A percentile compares a stretch with the other conserved stretches of the same genome.
Evolutionary conservation across 2,888 invertebrate genomes (phyloP).

Genomic region (Opisthograptis luteolata): DNA sequence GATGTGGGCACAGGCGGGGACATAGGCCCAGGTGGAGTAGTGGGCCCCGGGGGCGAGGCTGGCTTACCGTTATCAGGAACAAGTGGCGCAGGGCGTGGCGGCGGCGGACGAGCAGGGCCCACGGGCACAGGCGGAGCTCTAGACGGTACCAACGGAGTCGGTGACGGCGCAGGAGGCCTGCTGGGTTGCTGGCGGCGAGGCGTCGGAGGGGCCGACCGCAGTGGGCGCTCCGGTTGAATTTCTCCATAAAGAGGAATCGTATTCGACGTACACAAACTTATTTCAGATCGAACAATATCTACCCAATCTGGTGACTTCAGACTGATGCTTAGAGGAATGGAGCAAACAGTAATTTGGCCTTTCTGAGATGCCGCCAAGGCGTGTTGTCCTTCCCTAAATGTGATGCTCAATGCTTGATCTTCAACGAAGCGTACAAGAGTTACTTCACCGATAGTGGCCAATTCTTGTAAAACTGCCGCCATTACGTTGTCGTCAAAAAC

Average conservation of each 20-base stretch:
- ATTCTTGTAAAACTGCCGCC: slow-evolving; percentile 90
- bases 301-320: slow-evolving; percentile 95
- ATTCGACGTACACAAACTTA: slow-evolving; percentile 92
- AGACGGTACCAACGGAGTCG: slow-evolving; percentile 72
- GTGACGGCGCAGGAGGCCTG: slow-evolving; percentile 86
- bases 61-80: slow-evolving; percentile 77
- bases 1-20: slow-evolving; percentile 48
- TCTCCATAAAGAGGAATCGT: slow-evolving; percentile 89
- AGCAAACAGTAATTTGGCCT: slow-evolving; percentile 85
- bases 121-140: slow-evolving; percentile 73
- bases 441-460: slow-evolving; percentile 94
- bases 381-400: slow-evolving; percentile 95
- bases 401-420: slow-evolving; percentile 92
- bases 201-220: slow-evolving; percentile 75
- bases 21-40: slow-evolving; percentile 11
- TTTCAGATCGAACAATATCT: slow-evolving; percentile 91
- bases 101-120: slow-evolving; percentile 82
- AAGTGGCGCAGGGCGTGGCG: slow-evolving; percentile 84
- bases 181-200: slow-evolving; percentile 83
- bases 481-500: slow-evolving; percentile 93
- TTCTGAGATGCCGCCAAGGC: slow-evolving; percentile 90
- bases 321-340: slow-evolving; percentile 87
- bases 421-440: slow-evolving; percentile 96
- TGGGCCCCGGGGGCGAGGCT: slow-evolving; percentile 10
- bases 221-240: slow-evolving; percentile 62